Percentiles rank a stretch among this genome's conserved stretches.
Conservation (phyloP, 2,797 vertebrate species). For the Spondyliosoma cantharus region DNA sequence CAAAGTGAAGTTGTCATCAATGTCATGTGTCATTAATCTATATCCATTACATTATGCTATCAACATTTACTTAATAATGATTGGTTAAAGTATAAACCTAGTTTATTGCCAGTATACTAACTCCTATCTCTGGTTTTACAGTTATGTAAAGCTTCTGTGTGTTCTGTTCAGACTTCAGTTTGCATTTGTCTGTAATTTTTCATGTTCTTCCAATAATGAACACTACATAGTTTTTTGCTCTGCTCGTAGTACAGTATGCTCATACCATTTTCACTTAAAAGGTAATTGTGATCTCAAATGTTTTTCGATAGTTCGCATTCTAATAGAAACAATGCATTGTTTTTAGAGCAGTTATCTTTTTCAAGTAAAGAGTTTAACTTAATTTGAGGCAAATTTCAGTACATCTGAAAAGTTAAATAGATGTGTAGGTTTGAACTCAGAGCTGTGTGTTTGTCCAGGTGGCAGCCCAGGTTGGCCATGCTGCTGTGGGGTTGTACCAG, state of each 20-base stretch:
- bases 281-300: not conserved
- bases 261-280: not conserved
- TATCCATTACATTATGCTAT: too few relatives aligned
- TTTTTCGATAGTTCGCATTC: not conserved
- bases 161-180: not conserved
- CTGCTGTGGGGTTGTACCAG: conserved; percentile 88
- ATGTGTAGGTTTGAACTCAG: conserved; percentile 7
- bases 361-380: not conserved
- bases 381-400: not conserved
- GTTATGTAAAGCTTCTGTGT: not conserved
- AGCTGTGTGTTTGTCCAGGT: conserved; percentile 75
- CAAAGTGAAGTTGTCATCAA: too few relatives aligned
- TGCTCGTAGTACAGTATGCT: not conserved
- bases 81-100: too few relatives aligned
- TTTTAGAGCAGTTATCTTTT: not conserved
- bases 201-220: not conserved
- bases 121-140: not conserved
- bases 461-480: conserved; percentile 89
- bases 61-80: too few relatives aligned
- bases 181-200: not conserved
- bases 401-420: not conserved
- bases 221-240: not conserved
- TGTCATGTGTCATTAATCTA: too few relatives aligned
- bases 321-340: not conserved
- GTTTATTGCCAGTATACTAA: too few relatives aligned